phyloP scores from a whole-genome alignment of 2,888 invertebrate species.

The Parnassius mnemosyne region DNA sequence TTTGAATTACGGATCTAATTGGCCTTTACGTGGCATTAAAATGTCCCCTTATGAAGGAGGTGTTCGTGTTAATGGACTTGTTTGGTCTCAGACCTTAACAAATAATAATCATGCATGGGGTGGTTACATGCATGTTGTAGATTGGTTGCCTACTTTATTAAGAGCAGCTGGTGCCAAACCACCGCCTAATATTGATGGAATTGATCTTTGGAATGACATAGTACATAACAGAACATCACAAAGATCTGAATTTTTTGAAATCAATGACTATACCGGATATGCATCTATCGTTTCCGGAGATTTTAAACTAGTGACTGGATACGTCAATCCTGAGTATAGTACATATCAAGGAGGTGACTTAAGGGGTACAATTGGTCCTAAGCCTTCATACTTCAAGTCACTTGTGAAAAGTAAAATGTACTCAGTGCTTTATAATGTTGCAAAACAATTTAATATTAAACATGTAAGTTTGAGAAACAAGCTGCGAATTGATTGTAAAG shows the following conservation, averaged over 20 bases:
- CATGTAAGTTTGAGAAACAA: constrained; percentile 41
- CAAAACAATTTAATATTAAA: constrained; percentile 39
- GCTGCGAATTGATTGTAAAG: constrained; percentile 45
- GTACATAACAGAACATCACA: constrained; percentile 44
- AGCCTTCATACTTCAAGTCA: constrained; percentile 48
- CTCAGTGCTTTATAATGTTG: constrained; percentile 41
- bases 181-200: constrained; percentile 56
- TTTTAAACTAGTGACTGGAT: constrained; percentile 59
- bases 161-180: constrained; percentile 49
- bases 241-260: constrained; percentile 56
- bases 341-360: constrained; percentile 53
- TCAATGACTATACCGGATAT: constrained; percentile 57
- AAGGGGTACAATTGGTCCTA: constrained; percentile 47
- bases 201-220: constrained; percentile 63
- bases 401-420: constrained; percentile 48
- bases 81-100: constrained; percentile 80
- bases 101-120: constrained; percentile 66
- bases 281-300: constrained; percentile 52
- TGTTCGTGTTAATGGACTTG: constrained; percentile 84
- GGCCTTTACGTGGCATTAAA: constrained; percentile 89
- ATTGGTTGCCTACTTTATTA: constrained; percentile 89
- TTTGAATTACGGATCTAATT: constrained; percentile 88
- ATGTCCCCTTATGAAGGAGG: constrained; percentile 92
- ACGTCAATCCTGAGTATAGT: constrained; percentile 38
- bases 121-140: constrained; percentile 86